Percentiles rank a stretch among this genome's conserved stretches.
These are phyloP conservation scores for Pseudomyrmex sp. DNA, from an alignment of 1,140 invertebrate species.

Conservation along the genomic window DNA sequence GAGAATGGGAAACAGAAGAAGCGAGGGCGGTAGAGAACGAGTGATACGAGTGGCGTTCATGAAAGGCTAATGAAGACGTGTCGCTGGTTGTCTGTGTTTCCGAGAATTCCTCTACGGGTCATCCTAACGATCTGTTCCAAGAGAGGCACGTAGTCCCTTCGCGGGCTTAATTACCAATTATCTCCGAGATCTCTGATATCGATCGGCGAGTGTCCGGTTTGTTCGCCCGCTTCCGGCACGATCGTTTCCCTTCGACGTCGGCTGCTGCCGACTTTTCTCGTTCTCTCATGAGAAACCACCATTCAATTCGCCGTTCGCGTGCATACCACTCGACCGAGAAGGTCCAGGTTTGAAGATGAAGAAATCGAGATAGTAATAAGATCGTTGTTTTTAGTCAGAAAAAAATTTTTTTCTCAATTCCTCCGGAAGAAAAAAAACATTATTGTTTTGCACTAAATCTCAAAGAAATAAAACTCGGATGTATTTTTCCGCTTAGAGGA, in stretches of 20 bases:
- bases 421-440: no score
- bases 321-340: constrained; percentile 5
- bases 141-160: constrained; percentile 69
- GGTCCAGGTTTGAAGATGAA: constrained; percentile 30
- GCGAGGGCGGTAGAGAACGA: constrained; percentile 34
- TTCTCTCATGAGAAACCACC: constrained; percentile 23
- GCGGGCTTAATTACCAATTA: constrained; percentile 79
- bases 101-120: constrained; percentile 75
- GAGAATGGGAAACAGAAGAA: neutral
- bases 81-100: constrained; percentile 78
- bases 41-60: constrained; percentile 77
- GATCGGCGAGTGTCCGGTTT: constrained; percentile 65
- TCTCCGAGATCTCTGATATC: constrained; percentile 73
- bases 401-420: no score
- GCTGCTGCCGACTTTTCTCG: constrained; percentile 12
- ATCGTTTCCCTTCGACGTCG: constrained; percentile 35
- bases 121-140: constrained; percentile 73
- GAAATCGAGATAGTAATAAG: constrained; percentile 9
- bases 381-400: neutral
- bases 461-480: neutral
- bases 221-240: constrained; percentile 64
- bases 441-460: no score
- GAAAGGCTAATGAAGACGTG: constrained; percentile 84
- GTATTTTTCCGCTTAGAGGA: constrained; percentile 24
- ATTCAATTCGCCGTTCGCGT: constrained; percentile 28